Base-by-base conservation (phyloP, 2,888 invertebrate species). In the Cloeon dipterum region DNA sequence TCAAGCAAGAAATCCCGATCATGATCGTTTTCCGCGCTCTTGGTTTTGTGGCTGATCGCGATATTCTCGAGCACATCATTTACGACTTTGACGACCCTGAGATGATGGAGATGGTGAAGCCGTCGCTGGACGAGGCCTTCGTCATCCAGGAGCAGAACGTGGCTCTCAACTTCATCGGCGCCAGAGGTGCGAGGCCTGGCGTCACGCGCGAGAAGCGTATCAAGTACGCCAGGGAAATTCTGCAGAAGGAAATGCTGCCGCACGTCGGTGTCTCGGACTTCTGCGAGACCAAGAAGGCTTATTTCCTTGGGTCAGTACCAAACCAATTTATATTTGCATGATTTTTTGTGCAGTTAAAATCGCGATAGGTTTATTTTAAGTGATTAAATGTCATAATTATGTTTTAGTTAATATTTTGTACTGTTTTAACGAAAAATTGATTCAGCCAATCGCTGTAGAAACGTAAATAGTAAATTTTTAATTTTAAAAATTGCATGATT, bases 21-120 rank as follows among this genome's bases (percentile, higher is more conserved):
- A 98, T 99, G 82, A 93, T 99, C 53, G 96, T 99, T 2, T 99
- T 99, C 55, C 70, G 96, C 54, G 98, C 96, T n/a, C 62, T 93
- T 41, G 96, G 98, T 23, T 99, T 99, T 61, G 98, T 98, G 32
- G 94, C 98, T 7, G 98, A 99, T 59, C 70, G 98, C 51, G 98
- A 99, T 60, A 99, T 99, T 50, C 64, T 99, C 17, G 98, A 99
- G 54, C 98, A 99, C 52, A 98, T 99, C 42, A 98, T 99, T 50
- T 99, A 99, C 56, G 98, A 99, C 54, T 98, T 98, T 61, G 94
- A 98, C 58, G 98, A 99, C 60, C 96, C 93, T 5, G 98, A 99
- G 65, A 96, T 99, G 94, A 98, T 99, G 96, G 98, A 99, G 69
- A 96, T 99, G 94, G 94, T 62, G 0, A 99, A 99, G 56, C 98